Base-by-base conservation (phyloP, 2,113 vertebrate genomes). In the Anolis sagrei region DNA sequence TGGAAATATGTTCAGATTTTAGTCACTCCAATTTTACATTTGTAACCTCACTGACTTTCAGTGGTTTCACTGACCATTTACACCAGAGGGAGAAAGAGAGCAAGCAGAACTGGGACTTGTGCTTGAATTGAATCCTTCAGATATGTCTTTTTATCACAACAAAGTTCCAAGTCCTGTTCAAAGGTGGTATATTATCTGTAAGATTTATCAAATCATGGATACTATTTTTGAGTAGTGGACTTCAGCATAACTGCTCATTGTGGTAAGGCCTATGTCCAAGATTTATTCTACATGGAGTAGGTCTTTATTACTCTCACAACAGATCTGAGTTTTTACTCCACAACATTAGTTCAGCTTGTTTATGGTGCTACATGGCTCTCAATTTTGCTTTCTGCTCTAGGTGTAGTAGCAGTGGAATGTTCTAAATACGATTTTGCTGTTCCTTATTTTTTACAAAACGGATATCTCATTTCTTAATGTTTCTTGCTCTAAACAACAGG, bases 361-460 rank as follows among this genome's bases (percentile, higher is more conserved):
- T 61, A 77, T 86, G 77, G 86, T 90, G 86, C 88, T 92, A 85
- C 77, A 0, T 54, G 69, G 70, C 64, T 86, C 48, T 90, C 13
- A 0, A 29, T 75, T 91, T 92, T 85, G 85, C 79, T 88, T 84
- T 87, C 86, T 88, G 79, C n/a, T 89, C 84, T 87, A 1, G 2
- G 0, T 23, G 25, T 88, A 48, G 34, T 81, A 80, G 49, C 70
- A 72, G 70, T 83, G 73, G 58, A 68, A 79, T 92, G 84, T 89
- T 75, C 13, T 34, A 0, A 23, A 74, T 66, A 83, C 78, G 70
- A 86, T 81, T 76, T 81, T 88, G 27, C 82, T 86, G 81, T 89
- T 89, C 73, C 81, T 80, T 58, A 91, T 92, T 61, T 85, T 92
- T 54, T 83, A 82, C 87, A 83, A 82, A 86, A 58, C 39, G 68